Evolutionary conservation across 1,140 invertebrate species (phyloP).

Genomic region (Eumaeus atala): DNA sequence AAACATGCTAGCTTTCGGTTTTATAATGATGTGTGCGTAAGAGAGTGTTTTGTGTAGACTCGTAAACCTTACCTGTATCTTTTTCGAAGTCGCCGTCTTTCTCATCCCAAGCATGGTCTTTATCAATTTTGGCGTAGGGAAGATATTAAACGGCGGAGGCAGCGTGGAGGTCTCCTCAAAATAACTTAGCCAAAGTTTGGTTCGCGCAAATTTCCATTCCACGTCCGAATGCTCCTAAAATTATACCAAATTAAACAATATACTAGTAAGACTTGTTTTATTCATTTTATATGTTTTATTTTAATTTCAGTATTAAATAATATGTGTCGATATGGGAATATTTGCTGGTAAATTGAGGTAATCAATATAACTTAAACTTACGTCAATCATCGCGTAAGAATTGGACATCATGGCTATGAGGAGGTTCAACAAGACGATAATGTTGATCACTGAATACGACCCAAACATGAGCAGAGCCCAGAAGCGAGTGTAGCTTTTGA

Average conservation of each 20-base stretch:
- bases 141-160: conserved; percentile 90
- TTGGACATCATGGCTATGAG: conserved; percentile 98
- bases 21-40: not conserved
- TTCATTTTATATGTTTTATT: too few relatives aligned
- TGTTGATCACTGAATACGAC: conserved; percentile 91
- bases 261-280: too few relatives aligned
- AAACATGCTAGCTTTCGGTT: not conserved
- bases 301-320: too few relatives aligned
- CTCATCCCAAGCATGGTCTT: conserved; percentile 78
- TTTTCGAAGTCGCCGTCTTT: conserved; percentile 79
- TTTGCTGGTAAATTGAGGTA: too few relatives aligned
- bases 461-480: conserved; percentile 92
- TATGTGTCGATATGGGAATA: too few relatives aligned
- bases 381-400: conserved; percentile 92
- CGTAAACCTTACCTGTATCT: conserved; percentile 73
- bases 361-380: conserved; percentile 76
- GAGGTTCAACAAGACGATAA: conserved; percentile 94
- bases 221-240: conserved; percentile 87
- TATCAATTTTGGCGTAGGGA: conserved; percentile 83
- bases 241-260: not conserved
- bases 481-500: conserved; percentile 90
- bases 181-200: conserved; percentile 92
- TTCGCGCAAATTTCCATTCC: conserved; percentile 94
- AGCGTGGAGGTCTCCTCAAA: conserved; percentile 89
- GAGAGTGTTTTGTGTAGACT: not conserved